phyloP scores from a whole-genome alignment of 2,797 vertebrate species.

The Bradypodion pumilum region DNA sequence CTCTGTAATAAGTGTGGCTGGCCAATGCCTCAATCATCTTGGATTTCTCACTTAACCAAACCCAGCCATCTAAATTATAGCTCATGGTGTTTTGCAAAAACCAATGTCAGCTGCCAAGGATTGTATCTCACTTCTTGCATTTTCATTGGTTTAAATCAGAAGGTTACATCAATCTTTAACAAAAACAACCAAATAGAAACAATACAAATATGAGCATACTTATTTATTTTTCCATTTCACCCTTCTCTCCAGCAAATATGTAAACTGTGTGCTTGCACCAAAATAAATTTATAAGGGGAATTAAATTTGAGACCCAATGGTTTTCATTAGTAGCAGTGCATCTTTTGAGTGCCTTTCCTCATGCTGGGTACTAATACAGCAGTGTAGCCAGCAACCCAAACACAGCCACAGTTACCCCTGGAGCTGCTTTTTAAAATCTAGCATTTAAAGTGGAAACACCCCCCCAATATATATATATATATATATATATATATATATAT shows the following conservation, averaged over 20 bases:
- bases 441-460: no score
- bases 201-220: not conserved
- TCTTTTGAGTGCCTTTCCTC: not conserved
- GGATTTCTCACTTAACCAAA: constrained; percentile 45
- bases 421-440: no score
- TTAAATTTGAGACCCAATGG: not conserved
- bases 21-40: constrained; percentile 24
- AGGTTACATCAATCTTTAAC: not conserved
- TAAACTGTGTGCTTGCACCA: not conserved
- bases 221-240: not conserved
- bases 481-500: no score
- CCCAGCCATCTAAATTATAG: constrained; percentile 5
- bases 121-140: constrained; percentile 25
- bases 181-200: not conserved
- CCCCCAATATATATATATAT: no score
- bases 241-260: not conserved
- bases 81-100: not conserved
- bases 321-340: not conserved
- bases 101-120: constrained; percentile 17
- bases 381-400: no score
- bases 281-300: not conserved
- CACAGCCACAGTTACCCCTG: no score
- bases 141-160: constrained; percentile 39
- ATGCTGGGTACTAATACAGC: not conserved
- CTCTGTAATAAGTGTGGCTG: constrained; percentile 34